phyloP scores from a whole-genome alignment of 2,888 invertebrate genomes.

The Caenorhabditis macrosperma region DNA sequence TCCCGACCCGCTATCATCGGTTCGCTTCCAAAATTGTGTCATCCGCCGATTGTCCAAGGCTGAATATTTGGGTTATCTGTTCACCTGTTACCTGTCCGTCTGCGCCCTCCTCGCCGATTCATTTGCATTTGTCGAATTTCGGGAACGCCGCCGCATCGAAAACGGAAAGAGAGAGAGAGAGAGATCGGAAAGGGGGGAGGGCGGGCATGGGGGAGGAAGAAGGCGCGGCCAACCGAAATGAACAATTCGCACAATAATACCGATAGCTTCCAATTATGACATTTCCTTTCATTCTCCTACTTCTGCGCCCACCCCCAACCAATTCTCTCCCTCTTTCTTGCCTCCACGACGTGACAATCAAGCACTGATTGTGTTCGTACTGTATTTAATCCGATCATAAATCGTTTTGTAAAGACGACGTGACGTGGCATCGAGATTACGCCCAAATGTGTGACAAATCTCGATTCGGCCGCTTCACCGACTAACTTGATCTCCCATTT shows the following conservation, averaged over 20 bases:
- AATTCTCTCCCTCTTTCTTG: background rate
- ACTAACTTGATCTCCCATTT: conserved; percentile 6
- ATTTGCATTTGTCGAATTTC: conserved; percentile 49
- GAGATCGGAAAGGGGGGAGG: conserved; percentile 9
- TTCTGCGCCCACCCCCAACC: background rate
- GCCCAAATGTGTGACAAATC: conserved; percentile 50
- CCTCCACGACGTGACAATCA: background rate
- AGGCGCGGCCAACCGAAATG: conserved; percentile 55
- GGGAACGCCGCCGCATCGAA: conserved; percentile 20
- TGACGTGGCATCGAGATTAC: too few species aligned
- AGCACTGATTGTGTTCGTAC: background rate
- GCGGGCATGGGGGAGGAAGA: conserved; percentile 16
- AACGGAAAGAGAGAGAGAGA: conserved; percentile 2
- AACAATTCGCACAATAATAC: conserved; percentile 51
- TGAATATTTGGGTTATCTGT: conserved; percentile 58
- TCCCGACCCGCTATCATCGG: conserved; percentile 51
- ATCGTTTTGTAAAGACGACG: too few species aligned
- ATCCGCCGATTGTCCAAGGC: conserved; percentile 29
- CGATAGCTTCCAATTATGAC: conserved; percentile 57
- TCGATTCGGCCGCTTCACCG: conserved; percentile 9
- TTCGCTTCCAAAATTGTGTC: conserved; percentile 52
- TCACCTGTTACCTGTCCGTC: conserved; percentile 23
- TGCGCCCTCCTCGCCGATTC: background rate
- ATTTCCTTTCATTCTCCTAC: conserved; percentile 35
- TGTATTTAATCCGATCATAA: background rate